A percentile compares a stretch with the other conserved stretches of the same genome.
Conservation (phyloP, 2,113 vertebrate species). For the Microcebus griseorufus region DNA sequence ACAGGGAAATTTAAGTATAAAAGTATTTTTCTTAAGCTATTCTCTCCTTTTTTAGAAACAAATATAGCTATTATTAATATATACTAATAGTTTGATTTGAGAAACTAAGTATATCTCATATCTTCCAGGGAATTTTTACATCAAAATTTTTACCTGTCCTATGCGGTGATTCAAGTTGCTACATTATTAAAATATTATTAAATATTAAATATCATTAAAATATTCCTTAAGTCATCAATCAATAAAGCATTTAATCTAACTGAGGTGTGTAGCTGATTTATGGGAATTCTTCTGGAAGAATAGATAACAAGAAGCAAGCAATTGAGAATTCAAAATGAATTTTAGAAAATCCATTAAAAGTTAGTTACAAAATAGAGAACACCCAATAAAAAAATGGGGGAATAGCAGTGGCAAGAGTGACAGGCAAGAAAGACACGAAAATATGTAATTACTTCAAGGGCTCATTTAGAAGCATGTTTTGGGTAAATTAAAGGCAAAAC, state of each 20-base stretch:
- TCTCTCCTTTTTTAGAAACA: neutral
- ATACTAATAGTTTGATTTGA: neutral
- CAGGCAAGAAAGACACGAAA: neutral
- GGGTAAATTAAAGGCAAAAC: neutral
- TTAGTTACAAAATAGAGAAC: neutral
- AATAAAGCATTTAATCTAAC: neutral
- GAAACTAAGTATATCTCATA: neutral
- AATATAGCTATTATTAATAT: neutral
- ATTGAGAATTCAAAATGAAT: neutral
- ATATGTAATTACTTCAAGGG: neutral
- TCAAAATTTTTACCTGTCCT: neutral
- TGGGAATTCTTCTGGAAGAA: neutral
- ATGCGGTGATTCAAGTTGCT: neutral
- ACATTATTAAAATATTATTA: neutral
- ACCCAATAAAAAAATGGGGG: neutral
- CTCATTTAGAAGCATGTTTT: neutral
- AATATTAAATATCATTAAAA: neutral
- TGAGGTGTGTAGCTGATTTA: neutral
- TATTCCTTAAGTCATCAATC: neutral
- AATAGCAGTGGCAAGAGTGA: neutral
- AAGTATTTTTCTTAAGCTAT: neutral
- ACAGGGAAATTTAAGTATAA: neutral
- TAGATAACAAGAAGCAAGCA: neutral
- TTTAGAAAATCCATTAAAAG: neutral
- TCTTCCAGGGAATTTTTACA: neutral